Base-by-base conservation (phyloP, 92 coral and sea anemone genomes). In the Zoanthus gigantus region DNA sequence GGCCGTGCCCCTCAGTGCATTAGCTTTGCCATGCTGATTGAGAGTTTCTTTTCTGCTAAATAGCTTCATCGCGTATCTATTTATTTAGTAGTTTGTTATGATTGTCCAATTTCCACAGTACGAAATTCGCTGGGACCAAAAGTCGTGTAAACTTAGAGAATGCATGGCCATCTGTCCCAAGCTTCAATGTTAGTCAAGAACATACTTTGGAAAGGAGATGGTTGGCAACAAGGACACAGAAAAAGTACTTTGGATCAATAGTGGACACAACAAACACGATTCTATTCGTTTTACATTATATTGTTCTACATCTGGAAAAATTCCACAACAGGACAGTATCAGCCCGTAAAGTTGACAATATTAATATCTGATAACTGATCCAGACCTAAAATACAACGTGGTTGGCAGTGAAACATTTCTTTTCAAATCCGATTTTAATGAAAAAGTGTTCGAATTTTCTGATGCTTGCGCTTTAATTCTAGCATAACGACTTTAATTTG, bases 191-290 rank as follows among this genome's bases (percentile, higher is more conserved):
- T 16, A 74, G 42, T 9, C 17, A 23, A n/a, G 13, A 32, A 80
- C 72, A 9, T 63, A 80, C 84, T 1, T 31, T 8, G 84, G 74
- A 0, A 45, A 80, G 42, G 74, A 80, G 45, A 80, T 7, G 57
- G 50, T 80, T n/a, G 84, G 84, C n/a, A 42, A 65, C 60, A 80
- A 80, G 73, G 13, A 11, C 3, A 18, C 57, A 18, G 84, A 61
- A 58, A 80, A 80, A 47, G 63, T 74, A 74, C 23, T 61, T 9
- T 80, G 84, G 84, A 42, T 61, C 30, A 42, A 61, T 16, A 74
- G 84, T 7, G 84, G 84, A 0, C 84, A 63, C 72, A 63, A 63
- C 74, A 63, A 6, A 32, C 17, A 65, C 5, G 84, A 80, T 9
- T 23, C 44, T 7, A 17, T 13, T n/a, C 42, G 11, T 9, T 23